phyloP scores from a whole-genome alignment of 2,888 invertebrate genomes.

The Lasioglossum villosulum region DNA sequence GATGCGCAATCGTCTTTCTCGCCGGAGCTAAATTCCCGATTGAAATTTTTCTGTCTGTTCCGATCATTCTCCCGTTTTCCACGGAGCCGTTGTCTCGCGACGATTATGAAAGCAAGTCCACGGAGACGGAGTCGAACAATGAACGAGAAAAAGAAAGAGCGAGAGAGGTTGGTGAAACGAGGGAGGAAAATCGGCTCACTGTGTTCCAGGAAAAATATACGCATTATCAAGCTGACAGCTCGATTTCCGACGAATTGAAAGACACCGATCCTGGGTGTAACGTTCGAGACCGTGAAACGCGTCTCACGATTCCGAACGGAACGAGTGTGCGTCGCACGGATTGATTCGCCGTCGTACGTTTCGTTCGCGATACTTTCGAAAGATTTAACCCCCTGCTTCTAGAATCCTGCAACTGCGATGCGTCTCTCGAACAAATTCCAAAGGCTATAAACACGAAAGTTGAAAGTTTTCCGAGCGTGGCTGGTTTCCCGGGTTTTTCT shows the following conservation, averaged over 20 bases:
- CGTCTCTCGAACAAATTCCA: background rate
- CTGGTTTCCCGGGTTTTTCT: background rate
- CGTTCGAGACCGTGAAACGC: conserved; percentile 26
- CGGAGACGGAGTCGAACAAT: conserved; percentile 24
- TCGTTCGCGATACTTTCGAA: conserved; percentile 3
- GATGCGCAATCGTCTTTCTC: background rate
- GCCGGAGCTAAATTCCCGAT: conserved; percentile 70
- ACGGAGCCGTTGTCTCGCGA: conserved; percentile 72
- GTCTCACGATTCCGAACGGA: background rate
- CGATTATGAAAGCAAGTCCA: conserved; percentile 67
- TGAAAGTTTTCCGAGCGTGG: background rate
- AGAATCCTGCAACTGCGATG: background rate
- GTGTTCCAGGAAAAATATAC: conserved; percentile 38
- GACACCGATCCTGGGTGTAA: conserved; percentile 17
- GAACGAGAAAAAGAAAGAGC: background rate
- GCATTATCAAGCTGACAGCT: conserved; percentile 41
- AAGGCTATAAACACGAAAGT: conserved; percentile 8
- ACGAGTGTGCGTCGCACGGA: conserved; percentile 22
- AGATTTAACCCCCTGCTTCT: background rate
- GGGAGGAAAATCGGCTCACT: conserved; percentile 32
- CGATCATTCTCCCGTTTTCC: conserved; percentile 83
- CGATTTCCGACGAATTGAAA: conserved; percentile 46
- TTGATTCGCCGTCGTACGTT: conserved; percentile 30
- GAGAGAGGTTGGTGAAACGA: conserved; percentile 23
- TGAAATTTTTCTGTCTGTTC: conserved; percentile 80